A percentile compares a stretch with the other conserved stretches of the same genome.
phyloP scores from a whole-genome alignment of 2,797 vertebrate genomes.

The Sebastes matsubarae region DNA sequence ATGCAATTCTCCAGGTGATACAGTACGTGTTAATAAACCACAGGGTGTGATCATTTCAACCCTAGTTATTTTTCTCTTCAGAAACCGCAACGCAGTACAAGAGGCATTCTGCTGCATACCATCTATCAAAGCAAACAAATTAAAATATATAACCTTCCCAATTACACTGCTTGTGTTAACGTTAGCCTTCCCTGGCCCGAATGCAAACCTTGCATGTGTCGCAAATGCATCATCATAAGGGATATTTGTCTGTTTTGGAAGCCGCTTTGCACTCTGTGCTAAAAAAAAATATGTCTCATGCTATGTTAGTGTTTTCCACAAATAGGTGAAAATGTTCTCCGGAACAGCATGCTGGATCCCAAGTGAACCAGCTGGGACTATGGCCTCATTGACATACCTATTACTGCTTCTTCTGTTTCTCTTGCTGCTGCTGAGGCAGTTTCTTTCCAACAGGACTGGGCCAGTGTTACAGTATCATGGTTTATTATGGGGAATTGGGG shows the following conservation, averaged over 20 bases:
- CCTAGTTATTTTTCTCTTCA: conserved; percentile 44
- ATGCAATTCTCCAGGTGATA: conserved; percentile 55
- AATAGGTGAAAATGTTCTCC: conserved; percentile 44
- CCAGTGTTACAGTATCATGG: conserved; percentile 10
- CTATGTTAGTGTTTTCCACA: conserved; percentile 37
- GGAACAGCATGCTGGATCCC: conserved; percentile 39
- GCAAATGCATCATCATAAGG: conserved; percentile 52
- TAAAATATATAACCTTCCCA: conserved; percentile 62
- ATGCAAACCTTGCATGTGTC: conserved; percentile 29
- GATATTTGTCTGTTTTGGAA: conserved; percentile 22
- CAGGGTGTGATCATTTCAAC: conserved; percentile 50
- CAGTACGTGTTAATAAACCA: conserved; percentile 65
- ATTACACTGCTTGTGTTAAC: conserved; percentile 47
- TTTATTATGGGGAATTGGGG: conserved; percentile 42
- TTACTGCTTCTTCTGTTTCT: conserved; percentile 41
- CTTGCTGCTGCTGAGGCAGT: conserved; percentile 14
- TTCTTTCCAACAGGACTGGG: conserved; percentile 11
- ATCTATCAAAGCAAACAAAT: conserved; percentile 61
- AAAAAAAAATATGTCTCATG: conserved; percentile 8
- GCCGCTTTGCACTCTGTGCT: conserved; percentile 21
- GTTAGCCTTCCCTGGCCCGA: conserved; percentile 27
- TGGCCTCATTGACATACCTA: conserved; percentile 52
- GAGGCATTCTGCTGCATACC: neutral
- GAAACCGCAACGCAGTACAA: conserved; percentile 31
- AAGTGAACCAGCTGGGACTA: conserved; percentile 32